Percentiles rank a stretch among this genome's conserved stretches.
phyloP scores from a whole-genome alignment of 35 echinoderm and acorn worm genomes.

The Heliocidaris tuberculata region DNA sequence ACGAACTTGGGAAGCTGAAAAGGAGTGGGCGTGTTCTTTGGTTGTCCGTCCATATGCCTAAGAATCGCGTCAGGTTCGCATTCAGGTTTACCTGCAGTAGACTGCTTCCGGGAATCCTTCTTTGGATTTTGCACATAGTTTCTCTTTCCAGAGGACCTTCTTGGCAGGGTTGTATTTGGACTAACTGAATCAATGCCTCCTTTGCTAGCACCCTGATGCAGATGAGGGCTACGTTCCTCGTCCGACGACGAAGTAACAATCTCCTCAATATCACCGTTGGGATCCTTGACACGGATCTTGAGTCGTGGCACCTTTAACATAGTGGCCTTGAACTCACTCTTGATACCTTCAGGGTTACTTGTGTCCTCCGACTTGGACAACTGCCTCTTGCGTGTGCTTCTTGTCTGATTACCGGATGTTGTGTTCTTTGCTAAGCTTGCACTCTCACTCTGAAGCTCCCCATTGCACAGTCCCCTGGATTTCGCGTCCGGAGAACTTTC shows the following conservation, averaged over 20 bases:
- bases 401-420: background rate
- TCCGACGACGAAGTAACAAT: slow-evolving; percentile 86
- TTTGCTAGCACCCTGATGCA: background rate
- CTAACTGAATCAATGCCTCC: background rate
- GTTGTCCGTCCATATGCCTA: background rate
- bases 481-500: background rate
- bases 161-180: background rate
- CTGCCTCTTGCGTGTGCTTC: background rate
- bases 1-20: background rate
- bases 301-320: slow-evolving; percentile 61
- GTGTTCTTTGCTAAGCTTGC: background rate
- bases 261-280: slow-evolving; percentile 75
- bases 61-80: background rate
- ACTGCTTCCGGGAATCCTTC: background rate
- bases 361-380: background rate
- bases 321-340: background rate
- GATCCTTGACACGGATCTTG: slow-evolving; percentile 82
- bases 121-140: too few relatives aligned
- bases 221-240: slow-evolving; percentile 47
- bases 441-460: background rate
- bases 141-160: background rate
- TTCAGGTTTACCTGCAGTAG: background rate
- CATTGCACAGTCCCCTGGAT: background rate
- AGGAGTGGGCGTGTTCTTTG: background rate
- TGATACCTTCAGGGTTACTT: background rate